Evolutionary conservation across 2,113 vertebrate genomes (phyloP).

Genomic region (Lophius piscatorius): DNA sequence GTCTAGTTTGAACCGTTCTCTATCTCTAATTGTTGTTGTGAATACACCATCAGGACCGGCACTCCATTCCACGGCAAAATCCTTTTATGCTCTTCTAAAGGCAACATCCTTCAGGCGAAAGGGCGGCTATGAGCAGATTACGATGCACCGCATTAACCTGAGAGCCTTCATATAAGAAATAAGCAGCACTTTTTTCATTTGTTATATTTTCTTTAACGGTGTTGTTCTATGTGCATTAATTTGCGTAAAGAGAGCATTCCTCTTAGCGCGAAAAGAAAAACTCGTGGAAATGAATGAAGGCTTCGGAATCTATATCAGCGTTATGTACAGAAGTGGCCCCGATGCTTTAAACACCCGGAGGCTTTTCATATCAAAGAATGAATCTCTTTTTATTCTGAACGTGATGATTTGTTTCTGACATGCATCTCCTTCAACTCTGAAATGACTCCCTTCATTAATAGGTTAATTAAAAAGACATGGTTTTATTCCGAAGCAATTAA

Average conservation of each 20-base stretch:
- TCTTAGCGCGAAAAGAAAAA: slow-evolving; percentile 28
- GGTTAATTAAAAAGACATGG: slow-evolving; percentile 61
- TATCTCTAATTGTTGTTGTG: no score
- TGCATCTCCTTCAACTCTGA: slow-evolving; percentile 31
- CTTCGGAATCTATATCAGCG: slow-evolving; percentile 24
- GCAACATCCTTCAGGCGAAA: slow-evolving; percentile 46
- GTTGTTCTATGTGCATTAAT: slow-evolving; percentile 29
- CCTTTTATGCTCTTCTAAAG: slow-evolving; percentile 1
- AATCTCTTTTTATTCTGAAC: slow-evolving; percentile 19
- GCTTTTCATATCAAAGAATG: slow-evolving; percentile 24
- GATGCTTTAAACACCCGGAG: slow-evolving; percentile 39
- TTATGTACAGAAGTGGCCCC: slow-evolving; percentile 10
- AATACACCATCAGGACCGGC: no score
- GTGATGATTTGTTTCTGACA: slow-evolving; percentile 30
- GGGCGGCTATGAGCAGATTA: slow-evolving; percentile 57
- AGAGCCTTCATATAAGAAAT: no score
- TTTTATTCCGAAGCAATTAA: slow-evolving; percentile 59
- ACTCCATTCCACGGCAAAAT: no score
- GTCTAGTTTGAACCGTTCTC: no score
- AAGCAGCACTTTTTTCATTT: no score
- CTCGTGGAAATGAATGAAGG: slow-evolving; percentile 52
- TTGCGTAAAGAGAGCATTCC: slow-evolving; percentile 47
- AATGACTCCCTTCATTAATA: slow-evolving; percentile 41
- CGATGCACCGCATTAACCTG: slow-evolving; percentile 55
- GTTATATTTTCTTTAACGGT: no score